phyloP scores from a whole-genome alignment of 2,113 vertebrate species.

The Otus sunia region DNA sequence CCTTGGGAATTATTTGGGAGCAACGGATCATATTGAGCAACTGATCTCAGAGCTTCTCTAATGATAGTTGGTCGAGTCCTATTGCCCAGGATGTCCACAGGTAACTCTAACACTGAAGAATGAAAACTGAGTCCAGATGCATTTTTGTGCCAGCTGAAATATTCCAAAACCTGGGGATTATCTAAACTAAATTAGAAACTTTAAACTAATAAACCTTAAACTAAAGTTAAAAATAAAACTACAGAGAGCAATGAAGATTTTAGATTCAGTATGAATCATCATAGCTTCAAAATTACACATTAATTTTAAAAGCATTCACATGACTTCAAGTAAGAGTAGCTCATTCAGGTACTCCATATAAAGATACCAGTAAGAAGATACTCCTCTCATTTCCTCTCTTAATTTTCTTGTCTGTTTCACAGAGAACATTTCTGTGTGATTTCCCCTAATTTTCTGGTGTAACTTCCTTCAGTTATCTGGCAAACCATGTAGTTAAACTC shows the following conservation, averaged over 20 bases:
- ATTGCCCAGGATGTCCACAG: not conserved
- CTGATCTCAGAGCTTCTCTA: not conserved
- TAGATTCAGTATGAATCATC: not conserved
- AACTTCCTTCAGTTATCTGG: not conserved
- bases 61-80: rapidly evolving
- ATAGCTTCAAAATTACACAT: not conserved
- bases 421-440: not conserved
- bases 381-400: not conserved
- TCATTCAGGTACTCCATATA: not conserved
- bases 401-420: not conserved
- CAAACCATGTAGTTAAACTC: not conserved
- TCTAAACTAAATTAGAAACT: not conserved
- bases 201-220: not conserved
- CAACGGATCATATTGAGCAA: not conserved
- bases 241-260: not conserved
- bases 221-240: not conserved
- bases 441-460: not conserved
- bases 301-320: not conserved
- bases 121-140: not conserved
- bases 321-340: not conserved
- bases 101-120: not conserved
- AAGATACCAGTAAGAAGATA: not conserved
- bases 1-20: not conserved
- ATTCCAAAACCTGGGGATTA: not conserved
- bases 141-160: not conserved